These are phyloP conservation scores for Micrasema longulum DNA, from an alignment of 1,140 invertebrate genomes.

Conservation along the genomic window DNA sequence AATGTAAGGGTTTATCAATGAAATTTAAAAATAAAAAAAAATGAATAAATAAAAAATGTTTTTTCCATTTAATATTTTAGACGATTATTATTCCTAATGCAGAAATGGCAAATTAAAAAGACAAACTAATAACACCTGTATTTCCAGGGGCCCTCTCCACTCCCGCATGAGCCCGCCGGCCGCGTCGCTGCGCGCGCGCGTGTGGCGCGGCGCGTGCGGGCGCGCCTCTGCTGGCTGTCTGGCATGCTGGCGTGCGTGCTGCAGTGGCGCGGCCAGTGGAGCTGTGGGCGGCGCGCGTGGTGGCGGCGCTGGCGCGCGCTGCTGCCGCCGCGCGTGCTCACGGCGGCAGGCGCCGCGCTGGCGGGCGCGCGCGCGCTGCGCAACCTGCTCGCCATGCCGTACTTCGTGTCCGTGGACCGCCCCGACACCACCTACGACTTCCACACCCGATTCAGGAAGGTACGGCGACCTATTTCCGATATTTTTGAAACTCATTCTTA, in stretches of 20 bases:
- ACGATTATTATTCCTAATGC: too few species aligned
- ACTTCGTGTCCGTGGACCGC: conserved; percentile 70
- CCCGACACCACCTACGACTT: conserved; percentile 71
- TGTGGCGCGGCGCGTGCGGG: conserved; percentile 55
- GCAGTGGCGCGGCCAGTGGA: conserved; percentile 75
- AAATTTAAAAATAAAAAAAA: too few species aligned
- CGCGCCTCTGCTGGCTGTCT: conserved; percentile 72
- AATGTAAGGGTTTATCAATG: too few species aligned
- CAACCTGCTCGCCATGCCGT: conserved; percentile 72
- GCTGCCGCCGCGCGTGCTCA: conserved; percentile 58
- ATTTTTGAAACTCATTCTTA: too few species aligned
- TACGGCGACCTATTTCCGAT: conserved; percentile 20
- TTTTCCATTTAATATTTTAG: too few species aligned
- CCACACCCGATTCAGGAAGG: conserved; percentile 69
- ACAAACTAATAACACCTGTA: too few species aligned
- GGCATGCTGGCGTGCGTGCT: conserved; percentile 68
- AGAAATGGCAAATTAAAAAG: too few species aligned
- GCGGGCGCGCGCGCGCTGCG: conserved; percentile 64
- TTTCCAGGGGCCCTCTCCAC: conserved; percentile 21
- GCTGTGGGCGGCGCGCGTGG: conserved; percentile 64
- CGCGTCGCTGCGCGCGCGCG: conserved; percentile 47
- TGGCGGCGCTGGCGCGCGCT: conserved; percentile 52
- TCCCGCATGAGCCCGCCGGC: background rate
- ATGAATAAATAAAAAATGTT: too few species aligned
- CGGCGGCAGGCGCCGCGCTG: conserved; percentile 53